Percentiles rank a stretch among this genome's conserved stretches.
These are phyloP conservation scores for Oceanites oceanicus DNA, from an alignment of 2,113 vertebrate species.

Conservation along the genomic window DNA sequence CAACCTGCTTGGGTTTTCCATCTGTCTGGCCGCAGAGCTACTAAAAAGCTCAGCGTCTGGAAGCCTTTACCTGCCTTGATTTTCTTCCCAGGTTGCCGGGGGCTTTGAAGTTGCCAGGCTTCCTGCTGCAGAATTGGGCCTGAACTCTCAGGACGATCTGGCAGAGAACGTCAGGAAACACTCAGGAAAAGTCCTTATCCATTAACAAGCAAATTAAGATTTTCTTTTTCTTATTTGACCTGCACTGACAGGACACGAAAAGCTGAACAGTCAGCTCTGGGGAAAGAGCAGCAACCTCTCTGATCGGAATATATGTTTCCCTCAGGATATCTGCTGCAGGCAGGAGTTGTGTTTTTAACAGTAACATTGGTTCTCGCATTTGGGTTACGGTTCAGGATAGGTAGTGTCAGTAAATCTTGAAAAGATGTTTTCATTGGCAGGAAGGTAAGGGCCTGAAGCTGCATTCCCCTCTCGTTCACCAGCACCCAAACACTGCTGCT, in stretches of 20 bases:
- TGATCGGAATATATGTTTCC: not conserved
- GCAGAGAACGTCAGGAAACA: not conserved
- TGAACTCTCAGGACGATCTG: not conserved
- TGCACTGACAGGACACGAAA: not conserved
- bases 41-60: slow-evolving; percentile 21
- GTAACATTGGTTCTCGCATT: not conserved
- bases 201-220: not conserved
- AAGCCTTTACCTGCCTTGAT: slow-evolving; percentile 40
- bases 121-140: not conserved
- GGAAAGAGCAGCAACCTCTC: not conserved
- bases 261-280: not conserved
- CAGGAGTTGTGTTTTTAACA: not conserved
- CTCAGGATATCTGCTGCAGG: not conserved
- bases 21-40: not conserved
- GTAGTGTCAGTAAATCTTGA: not conserved
- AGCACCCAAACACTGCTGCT: not conserved
- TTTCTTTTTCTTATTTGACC: not conserved
- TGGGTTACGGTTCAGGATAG: not conserved
- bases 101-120: slow-evolving; percentile 8
- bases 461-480: not conserved
- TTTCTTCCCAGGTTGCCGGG: slow-evolving; percentile 6
- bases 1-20: not conserved
- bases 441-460: not conserved
- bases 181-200: not conserved
- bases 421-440: not conserved